phyloP scores from a whole-genome alignment of 2,888 invertebrate genomes.

The Heliconius hortense region DNA sequence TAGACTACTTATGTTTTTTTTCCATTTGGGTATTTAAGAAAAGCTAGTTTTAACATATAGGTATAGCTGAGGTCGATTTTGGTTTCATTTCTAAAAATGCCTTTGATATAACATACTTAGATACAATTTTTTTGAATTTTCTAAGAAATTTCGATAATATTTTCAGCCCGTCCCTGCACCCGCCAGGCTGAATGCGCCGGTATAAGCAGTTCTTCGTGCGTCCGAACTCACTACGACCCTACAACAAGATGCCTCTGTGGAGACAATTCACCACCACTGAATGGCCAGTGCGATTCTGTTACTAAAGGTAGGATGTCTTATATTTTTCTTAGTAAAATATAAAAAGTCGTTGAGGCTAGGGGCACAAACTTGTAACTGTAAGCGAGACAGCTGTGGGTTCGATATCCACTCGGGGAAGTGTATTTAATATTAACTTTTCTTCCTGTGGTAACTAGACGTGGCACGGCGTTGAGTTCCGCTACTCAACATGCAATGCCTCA shows the following conservation, averaged over 20 bases:
- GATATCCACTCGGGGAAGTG: neutral
- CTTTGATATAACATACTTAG: neutral
- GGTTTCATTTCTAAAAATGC: too few relatives aligned
- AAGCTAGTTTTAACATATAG: too few relatives aligned
- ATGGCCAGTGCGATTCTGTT: slow-evolving; percentile 84
- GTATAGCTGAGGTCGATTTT: too few relatives aligned
- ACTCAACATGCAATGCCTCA: too few relatives aligned
- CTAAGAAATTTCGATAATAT: neutral
- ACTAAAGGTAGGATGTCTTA: slow-evolving; percentile 79
- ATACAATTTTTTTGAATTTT: neutral
- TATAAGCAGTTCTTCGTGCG: slow-evolving; percentile 85
- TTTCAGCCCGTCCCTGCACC: slow-evolving; percentile 83
- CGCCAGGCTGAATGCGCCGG: slow-evolving; percentile 84
- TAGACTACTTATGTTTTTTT: too few relatives aligned
- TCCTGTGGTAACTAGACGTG: too few relatives aligned
- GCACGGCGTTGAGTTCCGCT: neutral
- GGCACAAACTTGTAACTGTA: too few relatives aligned
- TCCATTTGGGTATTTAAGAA: too few relatives aligned
- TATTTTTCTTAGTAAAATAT: neutral
- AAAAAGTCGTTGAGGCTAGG: too few relatives aligned
- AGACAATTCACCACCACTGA: slow-evolving; percentile 85
- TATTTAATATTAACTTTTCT: neutral
- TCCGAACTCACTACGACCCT: slow-evolving; percentile 83
- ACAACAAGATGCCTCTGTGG: slow-evolving; percentile 86
- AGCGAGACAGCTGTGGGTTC: neutral